Evolutionary conservation across 2,888 invertebrate species (phyloP).

Genomic region (Hololepta plana): DNA sequence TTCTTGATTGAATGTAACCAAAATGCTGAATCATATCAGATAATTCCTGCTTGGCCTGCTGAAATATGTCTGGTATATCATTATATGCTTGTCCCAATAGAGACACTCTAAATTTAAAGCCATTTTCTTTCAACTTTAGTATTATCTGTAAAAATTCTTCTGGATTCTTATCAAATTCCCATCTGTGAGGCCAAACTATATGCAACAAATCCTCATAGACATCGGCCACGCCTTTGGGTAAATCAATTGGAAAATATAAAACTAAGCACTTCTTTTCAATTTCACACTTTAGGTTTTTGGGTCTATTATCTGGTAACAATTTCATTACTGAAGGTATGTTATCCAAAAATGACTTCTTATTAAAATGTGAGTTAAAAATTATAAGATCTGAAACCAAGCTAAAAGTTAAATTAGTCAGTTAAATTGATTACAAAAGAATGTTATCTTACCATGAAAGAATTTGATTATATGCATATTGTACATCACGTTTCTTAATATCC

Average conservation of each 20-base stretch:
- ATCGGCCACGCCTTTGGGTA: conserved; percentile 13
- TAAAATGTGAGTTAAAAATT: conserved; percentile 53
- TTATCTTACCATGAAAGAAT: conserved; percentile 42
- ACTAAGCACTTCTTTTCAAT: conserved; percentile 42
- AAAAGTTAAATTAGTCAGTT: conserved; percentile 8
- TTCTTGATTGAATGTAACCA: conserved; percentile 36
- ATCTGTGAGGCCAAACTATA: conserved; percentile 59
- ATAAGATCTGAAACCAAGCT: conserved; percentile 49
- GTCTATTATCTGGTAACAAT: conserved; percentile 43
- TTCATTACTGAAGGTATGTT: conserved; percentile 41
- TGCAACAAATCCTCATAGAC: conserved; percentile 25
- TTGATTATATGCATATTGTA: conserved; percentile 61
- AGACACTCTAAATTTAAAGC: conserved; percentile 36
- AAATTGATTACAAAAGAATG: conserved; percentile 6
- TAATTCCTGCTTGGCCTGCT: conserved; percentile 29
- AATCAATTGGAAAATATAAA: conserved; percentile 25
- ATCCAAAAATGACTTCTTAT: conserved; percentile 44
- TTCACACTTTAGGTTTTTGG: conserved; percentile 32
- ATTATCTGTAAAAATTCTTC: conserved; percentile 39
- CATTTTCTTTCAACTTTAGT: conserved; percentile 29
- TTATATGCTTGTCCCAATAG: conserved; percentile 44
- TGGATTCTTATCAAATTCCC: conserved; percentile 65
- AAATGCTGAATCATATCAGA: conserved; percentile 33
- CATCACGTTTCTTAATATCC: conserved; percentile 45
- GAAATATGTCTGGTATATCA: conserved; percentile 40